Percentiles rank a stretch among this genome's conserved stretches.
Evolutionary conservation across 2,113 vertebrate species (phyloP).

Genomic region (Misgurnus mizolepis): DNA sequence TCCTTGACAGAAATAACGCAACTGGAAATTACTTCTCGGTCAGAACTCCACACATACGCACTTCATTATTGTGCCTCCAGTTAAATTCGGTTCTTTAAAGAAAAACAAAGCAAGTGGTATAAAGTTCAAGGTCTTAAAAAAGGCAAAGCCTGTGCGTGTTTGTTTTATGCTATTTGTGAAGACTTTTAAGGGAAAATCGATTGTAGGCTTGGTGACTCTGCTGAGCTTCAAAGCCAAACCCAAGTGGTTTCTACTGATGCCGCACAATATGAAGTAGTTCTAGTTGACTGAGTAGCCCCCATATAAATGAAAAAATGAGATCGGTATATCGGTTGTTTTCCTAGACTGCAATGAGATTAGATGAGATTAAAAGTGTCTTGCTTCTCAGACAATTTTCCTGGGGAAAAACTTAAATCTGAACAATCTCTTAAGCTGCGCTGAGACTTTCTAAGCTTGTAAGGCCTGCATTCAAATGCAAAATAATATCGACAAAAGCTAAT

Average conservation of each 20-base stretch:
- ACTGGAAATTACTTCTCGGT: constrained; percentile 18
- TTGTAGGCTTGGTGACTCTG: neutral
- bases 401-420: no score
- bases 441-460: no score
- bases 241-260: constrained; percentile 15
- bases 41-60: neutral
- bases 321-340: no score
- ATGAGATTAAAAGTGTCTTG: no score
- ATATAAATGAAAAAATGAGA: no score
- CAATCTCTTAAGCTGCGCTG: no score
- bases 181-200: constrained; percentile 1
- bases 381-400: no score
- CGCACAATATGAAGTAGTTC: constrained; percentile 24
- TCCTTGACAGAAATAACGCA: constrained; percentile 22
- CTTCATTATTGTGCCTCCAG: constrained; percentile 10
- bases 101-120: constrained; percentile 24
- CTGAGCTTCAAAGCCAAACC: constrained; percentile 20
- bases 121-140: constrained; percentile 21
- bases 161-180: constrained; percentile 48
- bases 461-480: no score
- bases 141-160: constrained; percentile 25
- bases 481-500: no score
- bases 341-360: no score
- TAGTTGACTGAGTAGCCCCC: neutral
- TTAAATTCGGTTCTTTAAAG: constrained; percentile 10